Evolutionary conservation across 1,140 invertebrate species (phyloP).

Genomic region (Rhysida immarginata): DNA sequence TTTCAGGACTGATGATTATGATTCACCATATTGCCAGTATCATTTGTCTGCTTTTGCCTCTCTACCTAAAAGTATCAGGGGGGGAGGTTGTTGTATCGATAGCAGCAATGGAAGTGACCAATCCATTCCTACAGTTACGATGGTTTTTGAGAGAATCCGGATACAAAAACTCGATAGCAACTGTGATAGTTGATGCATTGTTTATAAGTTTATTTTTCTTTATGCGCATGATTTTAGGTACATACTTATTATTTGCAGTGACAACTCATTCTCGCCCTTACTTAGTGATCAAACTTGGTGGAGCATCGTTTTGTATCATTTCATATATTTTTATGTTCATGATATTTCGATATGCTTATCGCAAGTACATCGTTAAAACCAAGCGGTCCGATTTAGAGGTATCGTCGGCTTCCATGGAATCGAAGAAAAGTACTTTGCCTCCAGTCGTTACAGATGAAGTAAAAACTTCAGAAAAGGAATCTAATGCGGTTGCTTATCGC

Average conservation of each 20-base stretch:
- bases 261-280: not conserved
- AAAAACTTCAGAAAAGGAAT: no score
- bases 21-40: conserved; percentile 2
- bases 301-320: not conserved
- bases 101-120: conserved; percentile 1
- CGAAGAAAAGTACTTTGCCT: no score
- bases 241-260: not conserved
- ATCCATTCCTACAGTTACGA: not conserved
- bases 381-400: no score
- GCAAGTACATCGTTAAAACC: not conserved
- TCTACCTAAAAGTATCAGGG: not conserved
- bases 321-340: conserved; percentile 1
- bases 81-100: conserved; percentile 2
- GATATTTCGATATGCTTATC: not conserved
- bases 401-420: no score
- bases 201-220: conserved; percentile 2
- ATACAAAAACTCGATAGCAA: not conserved
- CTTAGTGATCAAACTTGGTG: not conserved
- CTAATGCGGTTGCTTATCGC: no score
- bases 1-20: not conserved
- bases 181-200: not conserved
- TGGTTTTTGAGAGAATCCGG: conserved; percentile 3
- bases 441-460: no score
- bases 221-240: conserved; percentile 1
- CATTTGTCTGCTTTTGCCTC: not conserved